Conservation (phyloP, 1,140 invertebrate species). For the Dufourea novaeangliae region DNA sequence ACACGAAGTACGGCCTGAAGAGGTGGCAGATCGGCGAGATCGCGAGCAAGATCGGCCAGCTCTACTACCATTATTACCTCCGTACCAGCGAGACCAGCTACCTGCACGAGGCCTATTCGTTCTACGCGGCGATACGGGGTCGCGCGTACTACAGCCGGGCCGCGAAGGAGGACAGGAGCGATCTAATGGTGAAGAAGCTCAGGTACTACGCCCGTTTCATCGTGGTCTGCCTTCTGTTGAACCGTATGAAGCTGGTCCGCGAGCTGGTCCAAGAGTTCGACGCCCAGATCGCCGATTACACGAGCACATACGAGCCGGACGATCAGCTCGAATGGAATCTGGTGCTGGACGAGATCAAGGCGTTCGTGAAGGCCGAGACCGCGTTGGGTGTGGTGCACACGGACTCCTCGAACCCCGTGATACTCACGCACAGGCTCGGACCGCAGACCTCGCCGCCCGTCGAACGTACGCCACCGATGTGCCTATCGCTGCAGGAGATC, state of each 20-base stretch:
- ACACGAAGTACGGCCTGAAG: conserved; percentile 97
- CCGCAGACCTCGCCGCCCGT: conserved; percentile 92
- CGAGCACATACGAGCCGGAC: conserved; percentile 96
- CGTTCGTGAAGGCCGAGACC: conserved; percentile 96
- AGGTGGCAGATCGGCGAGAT: conserved; percentile 99
- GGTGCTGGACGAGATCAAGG: conserved; percentile 96
- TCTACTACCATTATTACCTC: conserved; percentile 99
- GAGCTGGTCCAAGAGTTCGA: conserved; percentile 96
- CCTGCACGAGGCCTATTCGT: conserved; percentile 96
- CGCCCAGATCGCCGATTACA: conserved; percentile 96
- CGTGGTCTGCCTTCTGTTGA: conserved; percentile 96
- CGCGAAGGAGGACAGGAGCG: conserved; percentile 95
- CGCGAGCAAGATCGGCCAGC: conserved; percentile 98
- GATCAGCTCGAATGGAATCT: conserved; percentile 98
- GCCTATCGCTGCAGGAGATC: conserved; percentile 95
- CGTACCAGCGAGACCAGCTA: conserved; percentile 98
- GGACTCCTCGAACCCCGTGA: conserved; percentile 91
- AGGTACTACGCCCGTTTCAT: conserved; percentile 98
- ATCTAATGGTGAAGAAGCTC: conserved; percentile 98
- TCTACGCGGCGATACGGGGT: conserved; percentile 97
- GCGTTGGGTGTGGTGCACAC: conserved; percentile 93
- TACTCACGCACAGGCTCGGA: conserved; percentile 92
- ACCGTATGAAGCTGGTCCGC: conserved; percentile 96
- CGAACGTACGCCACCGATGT: conserved; percentile 93
- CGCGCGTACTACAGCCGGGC: conserved; percentile 97